Conservation (phyloP, 2,113 vertebrate genomes). For the Chamaetylas fuelleborni region DNA sequence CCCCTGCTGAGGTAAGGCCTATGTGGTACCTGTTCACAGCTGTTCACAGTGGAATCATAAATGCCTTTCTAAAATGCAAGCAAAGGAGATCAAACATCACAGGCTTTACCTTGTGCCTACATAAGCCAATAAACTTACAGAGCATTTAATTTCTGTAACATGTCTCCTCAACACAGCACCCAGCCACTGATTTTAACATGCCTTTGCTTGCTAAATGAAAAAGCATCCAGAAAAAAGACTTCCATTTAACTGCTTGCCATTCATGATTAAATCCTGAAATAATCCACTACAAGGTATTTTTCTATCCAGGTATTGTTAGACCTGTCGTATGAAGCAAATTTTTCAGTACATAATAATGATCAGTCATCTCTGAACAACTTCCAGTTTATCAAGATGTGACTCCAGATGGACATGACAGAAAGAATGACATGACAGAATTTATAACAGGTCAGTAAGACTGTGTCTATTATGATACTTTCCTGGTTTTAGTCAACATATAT, state of each 20-base stretch:
- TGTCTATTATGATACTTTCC: neutral
- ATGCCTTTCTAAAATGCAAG: neutral
- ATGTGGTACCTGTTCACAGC: neutral
- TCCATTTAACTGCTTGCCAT: neutral
- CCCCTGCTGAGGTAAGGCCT: neutral
- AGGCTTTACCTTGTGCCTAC: neutral
- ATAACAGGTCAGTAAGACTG: neutral
- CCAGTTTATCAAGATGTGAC: neutral
- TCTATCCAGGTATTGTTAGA: neutral
- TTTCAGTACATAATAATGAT: neutral
- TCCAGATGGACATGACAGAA: neutral
- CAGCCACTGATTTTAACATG: neutral
- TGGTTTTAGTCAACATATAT: neutral
- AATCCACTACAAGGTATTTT: neutral
- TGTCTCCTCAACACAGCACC: neutral
- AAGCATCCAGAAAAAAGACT: neutral
- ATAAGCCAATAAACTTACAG: neutral
- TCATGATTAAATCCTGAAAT: neutral
- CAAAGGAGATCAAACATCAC: neutral
- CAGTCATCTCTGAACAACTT: neutral
- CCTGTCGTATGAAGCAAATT: neutral
- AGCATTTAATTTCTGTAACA: neutral
- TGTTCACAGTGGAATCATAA: neutral
- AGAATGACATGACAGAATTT: neutral
- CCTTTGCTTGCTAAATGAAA: neutral